Conservation (phyloP, 2,888 invertebrate genomes). For the Cylloceria caligata region DNA sequence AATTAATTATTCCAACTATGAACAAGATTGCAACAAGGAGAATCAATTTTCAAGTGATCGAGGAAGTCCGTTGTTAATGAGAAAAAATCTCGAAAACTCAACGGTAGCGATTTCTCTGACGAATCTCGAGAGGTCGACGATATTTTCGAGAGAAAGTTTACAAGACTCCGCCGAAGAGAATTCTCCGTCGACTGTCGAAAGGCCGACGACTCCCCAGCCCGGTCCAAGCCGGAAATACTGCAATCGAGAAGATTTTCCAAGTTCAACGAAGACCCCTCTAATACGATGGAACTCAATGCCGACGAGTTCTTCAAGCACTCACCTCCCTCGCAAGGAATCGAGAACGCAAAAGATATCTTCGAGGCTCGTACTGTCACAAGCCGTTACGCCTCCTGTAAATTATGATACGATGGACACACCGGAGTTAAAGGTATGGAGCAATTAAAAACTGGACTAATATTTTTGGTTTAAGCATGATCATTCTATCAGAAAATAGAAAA, state of each 20-base stretch:
- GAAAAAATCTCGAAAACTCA: background rate
- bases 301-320: slow-evolving; percentile 17
- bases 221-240: slow-evolving; percentile 21
- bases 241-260: background rate
- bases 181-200: background rate
- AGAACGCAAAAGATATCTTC: slow-evolving; percentile 42
- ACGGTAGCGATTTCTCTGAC: slow-evolving; percentile 23
- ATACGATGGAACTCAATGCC: slow-evolving; percentile 62
- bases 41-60: slow-evolving; percentile 27
- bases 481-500: too few species aligned
- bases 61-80: background rate
- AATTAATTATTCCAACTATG: background rate
- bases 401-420: slow-evolving; percentile 86
- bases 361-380: slow-evolving; percentile 60
- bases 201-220: slow-evolving; percentile 14
- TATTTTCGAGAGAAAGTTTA: background rate
- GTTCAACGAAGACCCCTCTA: slow-evolving; percentile 38
- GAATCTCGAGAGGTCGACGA: background rate
- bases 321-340: background rate
- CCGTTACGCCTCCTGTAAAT: slow-evolving; percentile 85
- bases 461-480: too few species aligned
- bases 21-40: slow-evolving; percentile 40
- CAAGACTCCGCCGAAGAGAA: background rate
- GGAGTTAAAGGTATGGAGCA: slow-evolving; percentile 84
- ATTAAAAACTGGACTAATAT: too few species aligned